Evolutionary conservation across 2,797 vertebrate species (phyloP), one percentile per base, ranked within the genome.

Genomic region (Micromesistius poutassou): DNA sequence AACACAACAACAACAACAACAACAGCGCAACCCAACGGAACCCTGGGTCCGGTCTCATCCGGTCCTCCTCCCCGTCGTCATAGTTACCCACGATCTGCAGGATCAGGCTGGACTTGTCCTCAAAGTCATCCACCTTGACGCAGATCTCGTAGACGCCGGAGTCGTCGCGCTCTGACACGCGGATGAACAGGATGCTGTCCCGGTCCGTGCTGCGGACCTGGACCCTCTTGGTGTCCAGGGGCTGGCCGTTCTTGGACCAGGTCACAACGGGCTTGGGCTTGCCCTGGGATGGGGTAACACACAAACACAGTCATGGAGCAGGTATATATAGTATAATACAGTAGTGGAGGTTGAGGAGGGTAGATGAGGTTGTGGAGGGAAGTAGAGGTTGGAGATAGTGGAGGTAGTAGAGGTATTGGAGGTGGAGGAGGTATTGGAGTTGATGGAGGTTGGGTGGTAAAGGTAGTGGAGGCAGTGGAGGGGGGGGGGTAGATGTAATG

Each of bases 151-250:
- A 99, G 78, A 90, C 90, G 25, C 98, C 98, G 0, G 97, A 98
- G 92, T 99, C 96, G 0, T 80, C 82, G 8, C 96, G 94, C 83
- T 96, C 95, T 0, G 95, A 76, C 0, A 90, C 33, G 4, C 98
- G 97, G 89, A 99, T 97, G 84, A 98, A 99, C 84, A 99, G 90
- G 92, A 99, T 95, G 86, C 96, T 96, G 93, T 99, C 97, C 78
- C 55, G 93, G 0, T 96, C 94, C 0, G 91, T 93, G 38, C 86
- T 97, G 77, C 93, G 95, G 83, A 97, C 83, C 50, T 92, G 95
- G 81, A 97, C 90, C 75, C 83, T 93, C 87, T 93, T 95, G 66
- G 84, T 85, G 90, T 99, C 96, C 87, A 98, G 71, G 30, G 96
- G 87, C 38, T 94, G 86, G 2, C 93, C 95, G 0, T 91, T 86